phyloP scores from a whole-genome alignment of 2,113 vertebrate species.

The Noturus placidus region DNA sequence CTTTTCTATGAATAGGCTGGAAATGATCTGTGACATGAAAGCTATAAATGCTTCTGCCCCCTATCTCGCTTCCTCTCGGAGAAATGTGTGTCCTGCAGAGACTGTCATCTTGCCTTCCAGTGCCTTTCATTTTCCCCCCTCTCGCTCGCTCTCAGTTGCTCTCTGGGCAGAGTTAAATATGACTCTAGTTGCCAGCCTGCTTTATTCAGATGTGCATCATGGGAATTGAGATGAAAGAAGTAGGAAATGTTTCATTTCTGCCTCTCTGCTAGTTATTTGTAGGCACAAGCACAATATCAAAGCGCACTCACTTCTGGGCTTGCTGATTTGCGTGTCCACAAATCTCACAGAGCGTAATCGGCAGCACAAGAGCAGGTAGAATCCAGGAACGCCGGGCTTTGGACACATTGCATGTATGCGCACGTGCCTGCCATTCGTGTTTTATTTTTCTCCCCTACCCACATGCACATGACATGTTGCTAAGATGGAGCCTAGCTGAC shows the following conservation, averaged over 20 bases:
- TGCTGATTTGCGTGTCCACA: constrained; percentile 18
- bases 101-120: constrained; percentile 15
- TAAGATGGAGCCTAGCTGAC: constrained; percentile 50
- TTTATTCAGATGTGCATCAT: constrained; percentile 44
- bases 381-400: background rate
- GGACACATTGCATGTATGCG: no score
- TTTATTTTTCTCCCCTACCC: background rate
- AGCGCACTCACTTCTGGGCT: constrained; percentile 2
- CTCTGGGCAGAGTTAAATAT: constrained; percentile 27
- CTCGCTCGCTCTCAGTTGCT: background rate
- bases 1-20: constrained; percentile 45
- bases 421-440: background rate
- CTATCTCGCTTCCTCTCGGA: constrained; percentile 8
- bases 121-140: background rate
- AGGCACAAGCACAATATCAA: constrained; percentile 26
- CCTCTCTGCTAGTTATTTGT: constrained; percentile 32
- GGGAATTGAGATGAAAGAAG: constrained; percentile 41
- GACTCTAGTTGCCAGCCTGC: constrained; percentile 22
- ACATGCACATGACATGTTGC: constrained; percentile 51
- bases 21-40: constrained; percentile 53
- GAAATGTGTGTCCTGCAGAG: constrained; percentile 23
- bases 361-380: constrained; percentile 11
- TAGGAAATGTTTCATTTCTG: constrained; percentile 43
- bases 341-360: background rate
- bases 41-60: constrained; percentile 34